Base-by-base conservation (phyloP, 2,113 vertebrate genomes). In the Ophthalmolycus amberensis region DNA sequence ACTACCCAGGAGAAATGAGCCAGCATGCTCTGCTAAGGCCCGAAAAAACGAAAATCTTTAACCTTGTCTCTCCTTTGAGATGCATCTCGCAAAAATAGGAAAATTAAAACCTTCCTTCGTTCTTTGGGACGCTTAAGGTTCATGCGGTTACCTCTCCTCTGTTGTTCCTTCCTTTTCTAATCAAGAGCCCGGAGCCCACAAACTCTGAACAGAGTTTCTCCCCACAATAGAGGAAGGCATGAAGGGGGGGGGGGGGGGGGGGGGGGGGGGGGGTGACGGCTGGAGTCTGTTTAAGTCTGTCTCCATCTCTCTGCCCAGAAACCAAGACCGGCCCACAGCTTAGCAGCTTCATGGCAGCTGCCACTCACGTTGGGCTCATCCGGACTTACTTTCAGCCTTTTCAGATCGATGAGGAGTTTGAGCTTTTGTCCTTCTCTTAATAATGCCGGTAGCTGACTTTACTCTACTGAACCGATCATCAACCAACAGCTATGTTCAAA, bases 91-190 rank as follows among this genome's bases (percentile, higher is more conserved):
- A 85, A 88, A 89, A 90, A 87, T 65, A 82, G 71, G 88, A 90
- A 90, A 92, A 94, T 94, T 44, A 92, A 92, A 94, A 90, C 91
- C 93, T 91, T 94, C 90, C 91, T 83, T 84, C 67, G 62, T 81
- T 92, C 84, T 79, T 64, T 50, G 80, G 89, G 87, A 93, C 88
- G 89, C 79, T 90, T 79, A 64, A 80, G 85, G 92, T 93, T 94
- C 92, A 94, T 80, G 71, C 59, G 86, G 91, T 90, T 89, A 70
- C 80, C 80, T 89, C 79, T 75, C 75, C 87, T 89, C 82, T 77
- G 75, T 84, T 79, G 83, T 83, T 88, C 76, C 88, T 85, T 88
- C 86, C 89, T 91, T 80, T 88, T 88, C 71, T 87, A 89, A 90
- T 93, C 87, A 89, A 85, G 77, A 83, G 81, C 80, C 73, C 63